Percentiles rank a stretch among this genome's conserved stretches.
Evolutionary conservation across 1,140 invertebrate species (phyloP).

Genomic region (Phymastichus coffea): DNA sequence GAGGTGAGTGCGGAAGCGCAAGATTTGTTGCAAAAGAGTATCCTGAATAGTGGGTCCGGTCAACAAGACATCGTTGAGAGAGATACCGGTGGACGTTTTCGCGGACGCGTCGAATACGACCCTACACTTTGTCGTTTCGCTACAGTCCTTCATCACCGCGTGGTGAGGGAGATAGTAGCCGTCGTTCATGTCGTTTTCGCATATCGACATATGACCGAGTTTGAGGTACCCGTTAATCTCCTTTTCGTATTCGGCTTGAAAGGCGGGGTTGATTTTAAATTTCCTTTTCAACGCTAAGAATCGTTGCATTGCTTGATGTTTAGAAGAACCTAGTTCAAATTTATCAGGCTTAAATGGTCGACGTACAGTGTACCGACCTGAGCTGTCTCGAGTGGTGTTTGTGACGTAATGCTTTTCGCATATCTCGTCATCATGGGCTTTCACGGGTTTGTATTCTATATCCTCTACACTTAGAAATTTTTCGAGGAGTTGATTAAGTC

Average conservation of each 20-base stretch:
- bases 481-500: neutral
- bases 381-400: too few species aligned
- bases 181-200: neutral
- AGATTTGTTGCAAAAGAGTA: too few species aligned
- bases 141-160: constrained; percentile 39
- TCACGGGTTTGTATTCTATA: neutral
- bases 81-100: too few species aligned
- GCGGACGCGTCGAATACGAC: too few species aligned
- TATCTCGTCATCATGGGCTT: neutral
- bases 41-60: too few species aligned
- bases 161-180: constrained; percentile 52
- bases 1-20: too few species aligned
- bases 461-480: too few species aligned
- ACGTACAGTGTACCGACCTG: too few species aligned
- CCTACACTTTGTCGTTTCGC: constrained; percentile 39
- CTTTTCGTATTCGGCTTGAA: constrained; percentile 35
- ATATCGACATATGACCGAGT: constrained; percentile 42
- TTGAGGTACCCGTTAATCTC: constrained; percentile 45
- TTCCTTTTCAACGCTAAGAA: constrained; percentile 29
- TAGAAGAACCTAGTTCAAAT: constrained; percentile 8
- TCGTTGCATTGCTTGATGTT: constrained; percentile 24
- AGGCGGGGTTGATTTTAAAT: constrained; percentile 21
- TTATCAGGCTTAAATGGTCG: constrained; percentile 36
- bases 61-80: too few species aligned
- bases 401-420: too few species aligned